Evolutionary conservation across 2,113 vertebrate genomes (phyloP), one percentile per base, ranked within the genome.

Genomic region (Otis tarda): DNA sequence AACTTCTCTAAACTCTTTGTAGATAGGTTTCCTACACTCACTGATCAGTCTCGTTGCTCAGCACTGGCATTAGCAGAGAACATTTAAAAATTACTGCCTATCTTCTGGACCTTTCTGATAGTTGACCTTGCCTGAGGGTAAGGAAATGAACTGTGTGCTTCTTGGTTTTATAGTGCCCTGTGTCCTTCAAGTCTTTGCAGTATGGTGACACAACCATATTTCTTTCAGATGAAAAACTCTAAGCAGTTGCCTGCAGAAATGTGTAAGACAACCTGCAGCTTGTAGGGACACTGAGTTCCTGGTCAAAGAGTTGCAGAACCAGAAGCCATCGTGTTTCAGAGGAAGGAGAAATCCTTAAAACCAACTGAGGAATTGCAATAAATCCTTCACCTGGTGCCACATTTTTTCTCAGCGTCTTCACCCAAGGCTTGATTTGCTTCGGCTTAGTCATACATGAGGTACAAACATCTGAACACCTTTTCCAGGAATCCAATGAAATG

Each of bases 401-500:
- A 31, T 8, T 1, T 0, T 65, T 86, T 60, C 47, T 85, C 70
- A 39, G 59, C 6, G 1, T 74, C 77, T 85, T 61, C 68, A 90
- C 41, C 27, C 10, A 33, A 74, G 47, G 21, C 14, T 81, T 81
- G 47, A 75, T 85, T 82, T 91, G 49, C 63, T 93, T 84, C 41
- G 55, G 56, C 78, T 73, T 64, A 65, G 63, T 89, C 73, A 68
- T 87, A 83, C 9, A 1, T 21, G 68, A 43, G 37, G 7, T 86
- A 59, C 2, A 1, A 37, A 50, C 18, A 57, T 63, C 59, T 70
- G 79, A 93, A 78, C 69, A 86, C 61, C 79, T 96, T 70, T 92
- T 89, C 52, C 90, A 87, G 68, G 73, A 85, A 77, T 4, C 78
- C 65, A 94, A 81, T 20, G 52, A 84, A 94, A 96, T 88, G 43